Conservation (phyloP, 2,888 invertebrate species). For the Protodeltote pygarga region DNA sequence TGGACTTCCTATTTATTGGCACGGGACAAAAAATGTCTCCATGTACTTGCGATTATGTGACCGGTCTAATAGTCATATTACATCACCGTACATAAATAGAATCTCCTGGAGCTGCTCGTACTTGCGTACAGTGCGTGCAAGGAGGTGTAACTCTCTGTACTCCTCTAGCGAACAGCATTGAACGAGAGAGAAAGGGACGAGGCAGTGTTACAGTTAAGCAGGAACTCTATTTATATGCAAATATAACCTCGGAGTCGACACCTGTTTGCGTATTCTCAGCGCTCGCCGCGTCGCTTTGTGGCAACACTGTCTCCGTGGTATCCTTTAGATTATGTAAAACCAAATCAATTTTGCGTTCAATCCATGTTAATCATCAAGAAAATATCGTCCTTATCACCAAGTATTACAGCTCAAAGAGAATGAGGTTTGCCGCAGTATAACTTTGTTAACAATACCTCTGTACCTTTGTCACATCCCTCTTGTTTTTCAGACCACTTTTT, state of each 20-base stretch:
- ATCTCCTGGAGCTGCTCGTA: conserved; percentile 79
- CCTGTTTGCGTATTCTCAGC: conserved; percentile 87
- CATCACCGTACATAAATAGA: conserved; percentile 84
- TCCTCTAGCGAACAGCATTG: conserved; percentile 69
- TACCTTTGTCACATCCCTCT: conserved; percentile 48
- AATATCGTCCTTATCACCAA: conserved; percentile 49
- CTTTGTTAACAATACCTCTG: conserved; percentile 46
- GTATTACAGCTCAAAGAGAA: conserved; percentile 30
- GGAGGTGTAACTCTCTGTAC: conserved; percentile 75
- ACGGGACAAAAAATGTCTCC: conserved; percentile 59
- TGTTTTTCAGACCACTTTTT: conserved; percentile 55
- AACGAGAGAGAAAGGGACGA: conserved; percentile 80
- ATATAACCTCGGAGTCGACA: conserved; percentile 86
- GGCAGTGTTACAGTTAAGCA: conserved; percentile 85
- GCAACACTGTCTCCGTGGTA: conserved; percentile 77
- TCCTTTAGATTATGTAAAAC: conserved; percentile 74
- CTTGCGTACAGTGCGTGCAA: conserved; percentile 74
- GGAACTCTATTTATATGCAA: conserved; percentile 88
- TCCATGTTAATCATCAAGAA: conserved; percentile 41
- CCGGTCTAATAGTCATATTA: conserved; percentile 72
- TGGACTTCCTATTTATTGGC: conserved; percentile 52
- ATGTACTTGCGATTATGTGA: conserved; percentile 63
- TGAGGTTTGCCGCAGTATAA: conserved; percentile 12
- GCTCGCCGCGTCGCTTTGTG: conserved; percentile 77
- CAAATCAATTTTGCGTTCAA: conserved; percentile 54